phyloP scores from a whole-genome alignment of 2,888 invertebrate genomes.

The Opisthograptis luteolata region DNA sequence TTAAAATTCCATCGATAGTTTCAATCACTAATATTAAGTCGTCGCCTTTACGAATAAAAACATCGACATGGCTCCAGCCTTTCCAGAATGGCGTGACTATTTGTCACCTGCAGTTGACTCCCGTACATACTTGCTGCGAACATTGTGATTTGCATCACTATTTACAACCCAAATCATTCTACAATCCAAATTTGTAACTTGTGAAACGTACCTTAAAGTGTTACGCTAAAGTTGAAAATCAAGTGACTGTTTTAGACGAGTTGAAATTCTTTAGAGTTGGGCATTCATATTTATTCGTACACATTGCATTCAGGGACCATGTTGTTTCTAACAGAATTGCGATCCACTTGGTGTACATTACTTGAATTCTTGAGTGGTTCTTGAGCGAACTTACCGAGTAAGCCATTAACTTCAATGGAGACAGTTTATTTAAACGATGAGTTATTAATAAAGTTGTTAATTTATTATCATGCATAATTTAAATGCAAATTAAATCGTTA shows the following conservation, averaged over 20 bases:
- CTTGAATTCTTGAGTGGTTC: conserved; percentile 64
- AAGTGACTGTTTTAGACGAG: conserved; percentile 1
- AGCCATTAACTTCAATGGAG: conserved; percentile 30
- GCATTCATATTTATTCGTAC: conserved; percentile 65
- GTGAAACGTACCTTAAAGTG: conserved; percentile 38
- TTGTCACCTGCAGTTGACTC: conserved; percentile 82
- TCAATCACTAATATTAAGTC: conserved; percentile 76
- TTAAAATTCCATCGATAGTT: conserved; percentile 48
- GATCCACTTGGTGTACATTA: conserved; percentile 73
- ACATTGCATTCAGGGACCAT: conserved; percentile 67
- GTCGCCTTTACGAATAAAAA: conserved; percentile 76
- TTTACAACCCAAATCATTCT: conserved; percentile 43
- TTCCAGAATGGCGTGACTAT: conserved; percentile 79
- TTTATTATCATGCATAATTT: conserved; percentile 6
- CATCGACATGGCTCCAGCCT: conserved; percentile 77
- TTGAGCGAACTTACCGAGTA: conserved; percentile 28
- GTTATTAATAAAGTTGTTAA: conserved; percentile 9
- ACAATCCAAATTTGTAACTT: conserved; percentile 18
- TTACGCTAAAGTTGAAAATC: conserved; percentile 35
- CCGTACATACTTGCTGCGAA: conserved; percentile 75
- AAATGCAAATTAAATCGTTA: not conserved
- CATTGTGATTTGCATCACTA: conserved; percentile 78
- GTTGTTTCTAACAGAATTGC: conserved; percentile 73
- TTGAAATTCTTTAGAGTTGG: conserved; percentile 30
- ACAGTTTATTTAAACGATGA: conserved; percentile 20